phyloP scores from a whole-genome alignment of 2,797 vertebrate species.

The Catharus ustulatus region DNA sequence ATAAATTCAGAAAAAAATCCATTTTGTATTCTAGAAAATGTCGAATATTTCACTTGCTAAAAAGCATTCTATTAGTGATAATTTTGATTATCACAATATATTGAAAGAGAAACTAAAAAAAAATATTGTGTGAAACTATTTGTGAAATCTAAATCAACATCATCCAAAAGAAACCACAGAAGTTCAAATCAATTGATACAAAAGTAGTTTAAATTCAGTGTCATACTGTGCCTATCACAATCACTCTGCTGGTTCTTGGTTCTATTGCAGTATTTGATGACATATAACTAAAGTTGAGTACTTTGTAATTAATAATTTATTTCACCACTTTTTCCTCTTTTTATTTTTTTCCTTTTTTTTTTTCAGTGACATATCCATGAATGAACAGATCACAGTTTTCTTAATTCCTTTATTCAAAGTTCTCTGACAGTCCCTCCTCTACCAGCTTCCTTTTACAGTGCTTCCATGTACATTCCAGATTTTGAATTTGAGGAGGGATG shows the following conservation, averaged over 20 bases:
- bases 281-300: not conserved
- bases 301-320: conserved; percentile 34
- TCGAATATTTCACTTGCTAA: not conserved
- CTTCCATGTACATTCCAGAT: not conserved
- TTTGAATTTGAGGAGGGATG: not conserved
- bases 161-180: not conserved
- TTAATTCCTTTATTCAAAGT: not conserved
- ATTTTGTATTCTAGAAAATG: not conserved
- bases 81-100: not conserved
- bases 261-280: not conserved
- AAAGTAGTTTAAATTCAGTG: not conserved
- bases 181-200: not conserved
- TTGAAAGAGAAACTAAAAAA: not conserved
- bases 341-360: not conserved
- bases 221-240: not conserved
- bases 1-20: not conserved
- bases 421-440: not conserved
- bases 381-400: not conserved
- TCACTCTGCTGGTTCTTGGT: not conserved
- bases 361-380: not conserved
- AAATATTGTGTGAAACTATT: not conserved
- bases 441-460: not conserved
- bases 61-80: not conserved
- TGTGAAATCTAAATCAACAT: not conserved
- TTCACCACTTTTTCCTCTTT: conserved; percentile 8